Base-by-base conservation (phyloP, 2,113 vertebrate genomes). In the Anhinga rufa region DNA sequence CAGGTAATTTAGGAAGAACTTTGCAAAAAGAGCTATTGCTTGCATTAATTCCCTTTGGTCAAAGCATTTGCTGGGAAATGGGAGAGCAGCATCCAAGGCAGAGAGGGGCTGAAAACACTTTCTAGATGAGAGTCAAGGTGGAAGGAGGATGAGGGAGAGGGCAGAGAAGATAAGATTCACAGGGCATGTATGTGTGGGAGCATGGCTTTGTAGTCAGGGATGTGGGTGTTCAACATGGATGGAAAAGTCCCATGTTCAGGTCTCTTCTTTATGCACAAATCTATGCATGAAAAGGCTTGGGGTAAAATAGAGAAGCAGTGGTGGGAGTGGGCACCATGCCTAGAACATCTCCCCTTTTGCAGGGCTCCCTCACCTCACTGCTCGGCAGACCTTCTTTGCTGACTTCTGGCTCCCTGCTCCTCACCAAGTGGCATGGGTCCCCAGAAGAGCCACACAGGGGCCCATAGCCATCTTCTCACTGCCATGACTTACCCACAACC, bases 361-460 rank as follows among this genome's bases (percentile, higher is more conserved):
- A 78, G 51, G 42, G 9, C 36, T 65, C 36, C 51, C 18, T 72
- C 25, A 4, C 42, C 26, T 64, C 9, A 2, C 42, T 71, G n/a
- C n/a, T 57, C 5, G 0, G 32, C n/a, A 36, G 36, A 82, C 32
- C 36, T 57, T 66, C 42, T 40, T 83, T 26, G 55, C 10, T 62
- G 57, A 55, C 9, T 6, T 64, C 31, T 54, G 25, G 17, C 29
- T 34, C 42, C 49, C 40, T 28, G 31, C 19, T 49, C 49, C 42
- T 81, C 5, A 0, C 15, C 18, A 49, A 64, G 42, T 2, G 2
- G 15, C 0, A 0, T 44, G 51, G 21, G 26, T 57, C 42, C 21
- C 31, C 1, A 2, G 19, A 4, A 4, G n/a, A 49, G 55, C 28
- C 22, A 17, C 3, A 1, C 18, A 19, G n/a, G 36, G 22, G 10